These are phyloP conservation scores for Gavia stellata DNA, from an alignment of 2,113 vertebrate species.

Conservation along the genomic window DNA sequence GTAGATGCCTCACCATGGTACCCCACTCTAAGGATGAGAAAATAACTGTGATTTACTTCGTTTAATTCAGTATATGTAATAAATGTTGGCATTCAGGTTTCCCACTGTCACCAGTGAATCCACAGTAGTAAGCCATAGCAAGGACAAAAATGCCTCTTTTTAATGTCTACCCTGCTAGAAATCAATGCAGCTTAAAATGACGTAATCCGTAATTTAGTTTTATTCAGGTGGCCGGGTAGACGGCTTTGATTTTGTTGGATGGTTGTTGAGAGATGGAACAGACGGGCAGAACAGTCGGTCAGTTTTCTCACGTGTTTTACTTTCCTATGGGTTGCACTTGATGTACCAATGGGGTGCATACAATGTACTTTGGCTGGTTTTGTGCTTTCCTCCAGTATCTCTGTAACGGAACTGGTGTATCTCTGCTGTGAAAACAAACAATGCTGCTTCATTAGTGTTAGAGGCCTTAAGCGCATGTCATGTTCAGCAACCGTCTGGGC, in stretches of 20 bases:
- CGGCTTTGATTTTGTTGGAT: background rate
- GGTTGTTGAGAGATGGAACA: background rate
- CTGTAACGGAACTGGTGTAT: background rate
- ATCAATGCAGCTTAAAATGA: background rate
- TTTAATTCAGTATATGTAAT: background rate
- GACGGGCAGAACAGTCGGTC: background rate
- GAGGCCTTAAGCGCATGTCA: conserved; percentile 64
- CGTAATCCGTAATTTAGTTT: background rate
- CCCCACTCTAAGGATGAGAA: background rate
- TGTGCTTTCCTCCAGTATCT: conserved; percentile 13
- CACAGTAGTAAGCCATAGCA: conserved; percentile 44
- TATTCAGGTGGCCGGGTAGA: background rate
- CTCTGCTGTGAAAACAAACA: conserved; percentile 24
- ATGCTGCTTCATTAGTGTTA: conserved; percentile 69
- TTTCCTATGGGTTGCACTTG: background rate
- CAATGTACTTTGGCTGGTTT: background rate
- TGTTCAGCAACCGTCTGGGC: background rate
- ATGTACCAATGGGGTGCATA: background rate
- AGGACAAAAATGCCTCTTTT: background rate
- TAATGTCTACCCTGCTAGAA: background rate
- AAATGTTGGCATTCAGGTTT: background rate
- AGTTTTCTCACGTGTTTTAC: background rate
- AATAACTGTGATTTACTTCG: conserved; percentile 26
- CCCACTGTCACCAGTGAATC: background rate
- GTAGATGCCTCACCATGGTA: background rate